A percentile compares a stretch with the other conserved stretches of the same genome.
phyloP scores from a whole-genome alignment of 2,888 invertebrate species.

The Drosophila ustulata region DNA sequence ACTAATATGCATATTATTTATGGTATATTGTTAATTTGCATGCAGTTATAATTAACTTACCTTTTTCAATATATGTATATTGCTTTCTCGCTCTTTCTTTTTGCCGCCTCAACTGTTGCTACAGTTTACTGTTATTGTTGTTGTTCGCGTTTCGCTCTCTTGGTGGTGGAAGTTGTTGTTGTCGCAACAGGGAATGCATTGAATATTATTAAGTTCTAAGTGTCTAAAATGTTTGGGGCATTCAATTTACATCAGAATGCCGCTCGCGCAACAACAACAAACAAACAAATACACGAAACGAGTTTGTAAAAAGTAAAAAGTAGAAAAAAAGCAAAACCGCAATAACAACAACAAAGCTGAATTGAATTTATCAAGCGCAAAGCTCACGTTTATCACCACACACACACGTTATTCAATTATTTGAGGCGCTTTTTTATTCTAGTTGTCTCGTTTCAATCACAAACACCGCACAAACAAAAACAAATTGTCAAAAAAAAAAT shows the following conservation, averaged over 20 bases:
- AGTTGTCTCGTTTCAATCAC: conserved; percentile 41
- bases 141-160: conserved; percentile 28
- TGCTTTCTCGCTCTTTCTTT: conserved; percentile 21
- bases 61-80: conserved; percentile 44
- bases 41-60: conserved; percentile 32
- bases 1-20: conserved; percentile 2
- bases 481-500: conserved; percentile 51
- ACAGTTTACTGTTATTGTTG: conserved; percentile 32
- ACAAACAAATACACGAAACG: conserved; percentile 50
- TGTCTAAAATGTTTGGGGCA: conserved; percentile 21
- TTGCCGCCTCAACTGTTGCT: conserved; percentile 68
- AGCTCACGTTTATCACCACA: conserved; percentile 18
- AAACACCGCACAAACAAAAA: conserved; percentile 57
- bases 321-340: conserved; percentile 33
- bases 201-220: conserved; percentile 52
- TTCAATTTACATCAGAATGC: conserved; percentile 46
- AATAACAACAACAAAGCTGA: conserved; percentile 42
- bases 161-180: conserved; percentile 25
- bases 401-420: conserved; percentile 30
- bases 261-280: conserved; percentile 48
- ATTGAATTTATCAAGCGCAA: conserved; percentile 34
- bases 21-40: conserved; percentile 20
- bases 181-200: conserved; percentile 56
- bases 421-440: conserved; percentile 14
- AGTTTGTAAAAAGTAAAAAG: conserved; percentile 39